Evolutionary conservation across 2,113 vertebrate species (phyloP), one percentile per base, ranked within the genome.

Genomic region (Amblyornis subalaris): DNA sequence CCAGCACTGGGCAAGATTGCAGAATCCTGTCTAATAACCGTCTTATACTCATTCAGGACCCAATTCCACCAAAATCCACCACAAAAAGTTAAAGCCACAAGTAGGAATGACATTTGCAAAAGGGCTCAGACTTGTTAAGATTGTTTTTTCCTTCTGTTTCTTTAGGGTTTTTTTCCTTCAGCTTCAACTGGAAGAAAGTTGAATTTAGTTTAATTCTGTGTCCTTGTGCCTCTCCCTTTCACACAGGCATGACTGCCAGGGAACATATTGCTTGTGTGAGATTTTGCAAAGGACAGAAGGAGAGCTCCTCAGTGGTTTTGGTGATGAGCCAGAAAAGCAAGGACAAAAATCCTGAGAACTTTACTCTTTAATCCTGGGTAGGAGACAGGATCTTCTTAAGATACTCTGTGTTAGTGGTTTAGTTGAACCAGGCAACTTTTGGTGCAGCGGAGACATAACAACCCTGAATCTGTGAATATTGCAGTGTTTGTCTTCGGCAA

Each of bases 401-500:
- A 23, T 25, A 35, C 50, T 87, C 14, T 24, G 20, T 89, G 31
- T 61, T 64, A 82, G 44, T 55, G 53, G 21, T 88, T 90, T 72
- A 72, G 82, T 28, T 85, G 58, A 88, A 79, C 38, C 65, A 61
- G 42, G 26, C 65, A 88, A 67, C 22, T 90, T 79, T 62, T 65
- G 62, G 26, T 69, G 50, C 45, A 57, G 28, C 28, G 79, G 54
- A 92, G 50, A 45, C 50, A 72, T 48, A 94, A 53, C 50, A 75
- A 77, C 48, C 29, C 76, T 19, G 38, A 54, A 92, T 77, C 26
- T 86, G 33, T 45, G 85, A 95, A 86, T 88, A 77, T 21, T 88
- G 29, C 60, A 86, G 38, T 88, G 69, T 88, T 90, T 94, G 50
- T 88, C 82, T 93, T 85, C 50, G 80, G 76, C 69, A 92, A 53